Conservation (phyloP, 2,797 vertebrate genomes). For the Furcifer pardalis region DNA sequence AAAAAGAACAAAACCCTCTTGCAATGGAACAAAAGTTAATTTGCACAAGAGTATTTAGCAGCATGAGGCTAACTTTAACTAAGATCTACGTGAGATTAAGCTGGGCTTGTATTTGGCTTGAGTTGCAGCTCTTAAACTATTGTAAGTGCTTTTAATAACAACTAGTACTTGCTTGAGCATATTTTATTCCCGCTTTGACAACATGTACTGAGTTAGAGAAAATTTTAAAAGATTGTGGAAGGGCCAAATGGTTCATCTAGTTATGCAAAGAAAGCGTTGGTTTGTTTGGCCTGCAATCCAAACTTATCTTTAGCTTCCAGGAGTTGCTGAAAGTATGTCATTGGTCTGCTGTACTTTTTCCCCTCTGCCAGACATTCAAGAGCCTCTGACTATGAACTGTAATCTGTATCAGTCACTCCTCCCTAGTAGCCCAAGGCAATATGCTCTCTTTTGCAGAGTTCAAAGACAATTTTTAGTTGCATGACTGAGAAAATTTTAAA, state of each 20-base stretch:
- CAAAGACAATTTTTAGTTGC: not conserved
- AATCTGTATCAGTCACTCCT: not conserved
- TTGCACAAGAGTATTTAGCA: not conserved
- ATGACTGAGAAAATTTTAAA: not conserved
- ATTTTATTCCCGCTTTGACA: not conserved
- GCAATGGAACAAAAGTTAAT: not conserved
- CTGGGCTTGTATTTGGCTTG: slow-evolving; percentile 12
- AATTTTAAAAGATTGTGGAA: fast-evolving
- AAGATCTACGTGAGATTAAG: not conserved
- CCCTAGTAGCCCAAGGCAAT: not conserved
- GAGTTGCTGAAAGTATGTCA: slow-evolving; percentile 15
- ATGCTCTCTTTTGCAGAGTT: not conserved
- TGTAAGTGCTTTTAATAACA: not conserved
- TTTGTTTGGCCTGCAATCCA: not conserved
- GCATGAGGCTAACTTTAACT: not conserved
- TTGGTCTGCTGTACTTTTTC: not conserved
- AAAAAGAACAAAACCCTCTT: slow-evolving; percentile 11
- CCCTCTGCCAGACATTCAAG: not conserved
- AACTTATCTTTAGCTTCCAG: not conserved
- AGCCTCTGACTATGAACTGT: not conserved
- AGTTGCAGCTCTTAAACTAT: not conserved
- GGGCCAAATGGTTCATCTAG: not conserved
- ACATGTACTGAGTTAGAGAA: not conserved
- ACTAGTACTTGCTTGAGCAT: not conserved
- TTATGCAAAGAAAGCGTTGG: fast-evolving